These are phyloP conservation scores for Borostomias antarcticus DNA, from an alignment of 2,797 vertebrate genomes.

Conservation along the genomic window DNA sequence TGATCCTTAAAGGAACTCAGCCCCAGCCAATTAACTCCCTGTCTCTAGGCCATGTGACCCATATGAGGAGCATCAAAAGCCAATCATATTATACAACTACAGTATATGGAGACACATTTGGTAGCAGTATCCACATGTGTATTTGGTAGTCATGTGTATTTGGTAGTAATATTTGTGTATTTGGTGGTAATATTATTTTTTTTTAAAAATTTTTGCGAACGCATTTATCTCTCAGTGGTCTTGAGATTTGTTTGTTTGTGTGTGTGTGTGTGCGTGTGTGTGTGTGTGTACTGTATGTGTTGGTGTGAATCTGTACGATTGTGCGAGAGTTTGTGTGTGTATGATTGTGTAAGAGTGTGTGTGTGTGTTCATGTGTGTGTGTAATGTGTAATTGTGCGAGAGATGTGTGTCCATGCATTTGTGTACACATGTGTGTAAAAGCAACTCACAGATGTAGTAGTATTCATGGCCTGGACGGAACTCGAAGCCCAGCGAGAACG, in stretches of 20 bases:
- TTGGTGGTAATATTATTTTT: no score
- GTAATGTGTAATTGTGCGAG: not conserved
- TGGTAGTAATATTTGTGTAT: no score
- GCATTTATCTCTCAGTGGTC: no score
- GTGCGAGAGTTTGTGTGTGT: not conserved
- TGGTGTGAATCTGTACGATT: not conserved
- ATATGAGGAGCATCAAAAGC: not conserved
- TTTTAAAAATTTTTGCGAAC: no score
- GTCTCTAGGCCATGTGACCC: conserved; percentile 1
- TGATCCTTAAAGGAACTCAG: not conserved
- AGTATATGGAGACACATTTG: conserved; percentile 1
- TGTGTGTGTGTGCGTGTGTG: not conserved
- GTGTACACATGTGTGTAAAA: not conserved
- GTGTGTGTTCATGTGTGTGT: not conserved
- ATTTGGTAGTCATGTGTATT: no score
- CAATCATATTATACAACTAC: conserved; percentile 1
- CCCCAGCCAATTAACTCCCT: not conserved
- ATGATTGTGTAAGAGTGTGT: not conserved
- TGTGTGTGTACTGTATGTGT: not conserved
- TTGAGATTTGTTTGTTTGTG: not conserved
- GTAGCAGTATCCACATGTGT: no score
- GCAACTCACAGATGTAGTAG: conserved; percentile 92
- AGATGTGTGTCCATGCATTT: conserved; percentile 4
- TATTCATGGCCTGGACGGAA: conserved; percentile 94
- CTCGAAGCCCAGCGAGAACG: conserved; percentile 95